These are phyloP conservation scores for Ophioninae sp. DNA, from an alignment of 2,888 invertebrate genomes.

Conservation along the genomic window DNA sequence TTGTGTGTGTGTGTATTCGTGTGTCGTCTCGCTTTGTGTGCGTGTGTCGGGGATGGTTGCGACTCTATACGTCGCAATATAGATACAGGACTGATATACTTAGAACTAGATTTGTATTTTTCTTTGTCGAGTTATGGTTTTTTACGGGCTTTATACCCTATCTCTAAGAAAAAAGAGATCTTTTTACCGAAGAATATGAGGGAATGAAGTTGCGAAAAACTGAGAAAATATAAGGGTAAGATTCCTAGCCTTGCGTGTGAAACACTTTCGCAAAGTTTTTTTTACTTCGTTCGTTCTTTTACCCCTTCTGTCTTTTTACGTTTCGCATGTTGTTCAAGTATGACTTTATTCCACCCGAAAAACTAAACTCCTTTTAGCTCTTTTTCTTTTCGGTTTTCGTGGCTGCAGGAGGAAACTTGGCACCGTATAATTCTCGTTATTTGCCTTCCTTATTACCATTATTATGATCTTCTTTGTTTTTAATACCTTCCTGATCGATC, in stretches of 20 bases:
- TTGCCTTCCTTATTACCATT: background rate
- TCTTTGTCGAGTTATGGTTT: background rate
- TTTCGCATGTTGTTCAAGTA: conserved; percentile 1
- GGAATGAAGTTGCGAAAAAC: background rate
- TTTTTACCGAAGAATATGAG: conserved; percentile 22
- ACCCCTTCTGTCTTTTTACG: background rate
- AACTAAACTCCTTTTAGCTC: background rate
- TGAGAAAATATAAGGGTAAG: conserved; percentile 6
- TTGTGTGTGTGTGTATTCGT: too few relatives aligned
- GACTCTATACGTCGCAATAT: too few relatives aligned
- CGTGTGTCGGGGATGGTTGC: too few relatives aligned
- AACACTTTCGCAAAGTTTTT: conserved; percentile 18
- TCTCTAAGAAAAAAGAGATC: conserved; percentile 24
- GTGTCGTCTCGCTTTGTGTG: too few relatives aligned
- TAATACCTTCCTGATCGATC: conserved; percentile 10
- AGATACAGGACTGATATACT: background rate
- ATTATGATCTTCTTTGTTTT: conserved; percentile 10
- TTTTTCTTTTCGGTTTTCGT: background rate
- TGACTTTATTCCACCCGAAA: background rate
- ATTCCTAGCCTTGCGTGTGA: background rate
- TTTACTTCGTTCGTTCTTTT: conserved; percentile 1
- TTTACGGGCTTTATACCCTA: background rate
- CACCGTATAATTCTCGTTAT: background rate
- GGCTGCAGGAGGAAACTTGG: background rate
- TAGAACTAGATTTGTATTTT: conserved; percentile 4